Evolutionary conservation across 2,113 vertebrate genomes (phyloP), one percentile per base, ranked within the genome.

Genomic region (Paramormyrops kingsleyae): DNA sequence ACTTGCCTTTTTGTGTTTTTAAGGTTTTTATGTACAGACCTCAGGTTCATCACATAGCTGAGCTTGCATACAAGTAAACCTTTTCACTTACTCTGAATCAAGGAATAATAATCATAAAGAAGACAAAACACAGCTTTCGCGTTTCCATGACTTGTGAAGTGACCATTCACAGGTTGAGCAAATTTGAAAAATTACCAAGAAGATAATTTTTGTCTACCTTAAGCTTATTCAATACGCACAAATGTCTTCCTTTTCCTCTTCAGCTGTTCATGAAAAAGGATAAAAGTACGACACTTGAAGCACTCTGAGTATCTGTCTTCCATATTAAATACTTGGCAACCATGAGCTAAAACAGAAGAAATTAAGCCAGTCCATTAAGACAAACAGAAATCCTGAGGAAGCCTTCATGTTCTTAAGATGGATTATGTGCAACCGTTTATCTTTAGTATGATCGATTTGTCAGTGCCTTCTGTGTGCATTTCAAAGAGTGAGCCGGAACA

Each of bases 371-470:
- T 90, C 49, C 70, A 21, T 56, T 56, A 77, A 83, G 31, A 66
- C 13, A 88, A 88, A 90, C 74, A 66, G 8, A 27, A 90, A 21
- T 66, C n/a, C 47, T 17, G 50, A 90, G 52, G 47, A 52, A 74
- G 24, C 31, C 49, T 50, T 88, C 12, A 83, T 35, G 70, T 70
- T 53, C 83, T 46, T 85, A 89, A 10, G 66, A 44, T n/a, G 49
- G 24, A 84, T 74, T 66, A 50, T 74, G 70, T 13, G 50, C 77
- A 62, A 10, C 53, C 80, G 83, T 90, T 92, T 93, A 1, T 93
- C 94, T 92, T 92, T 91, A 90, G 91, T 92, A 88, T 87, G 93
- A 94, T 91, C 80, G 89, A 92, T 94, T 94, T 94, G 90, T 95
- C 94, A 93, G 90, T 94, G 93, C 92, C 93, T 93, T 74, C 87